Conservation (phyloP, 2,113 vertebrate species). For the Mohoua ochrocephala region DNA sequence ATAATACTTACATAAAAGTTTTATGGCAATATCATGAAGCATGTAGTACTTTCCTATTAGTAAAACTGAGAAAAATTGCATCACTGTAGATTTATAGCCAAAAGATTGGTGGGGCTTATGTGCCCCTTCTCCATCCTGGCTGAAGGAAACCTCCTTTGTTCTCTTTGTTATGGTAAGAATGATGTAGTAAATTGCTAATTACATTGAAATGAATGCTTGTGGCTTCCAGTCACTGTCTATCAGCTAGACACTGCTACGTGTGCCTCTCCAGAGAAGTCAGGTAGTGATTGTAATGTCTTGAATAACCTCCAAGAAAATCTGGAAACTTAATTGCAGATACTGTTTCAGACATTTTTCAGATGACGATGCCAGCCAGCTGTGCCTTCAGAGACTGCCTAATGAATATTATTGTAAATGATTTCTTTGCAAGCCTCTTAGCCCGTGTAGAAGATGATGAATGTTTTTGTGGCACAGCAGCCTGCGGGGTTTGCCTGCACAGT, state of each 20-base stretch:
- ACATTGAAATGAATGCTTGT: background rate
- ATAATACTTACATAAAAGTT: background rate
- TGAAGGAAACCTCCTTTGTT: background rate
- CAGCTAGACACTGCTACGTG: background rate
- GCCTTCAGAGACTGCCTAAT: background rate
- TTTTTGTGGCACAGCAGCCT: background rate
- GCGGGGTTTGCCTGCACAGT: background rate
- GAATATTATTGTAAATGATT: background rate
- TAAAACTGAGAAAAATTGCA: background rate
- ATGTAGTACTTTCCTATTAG: background rate
- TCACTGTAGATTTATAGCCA: background rate
- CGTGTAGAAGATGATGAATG: fast-evolving
- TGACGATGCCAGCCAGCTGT: background rate
- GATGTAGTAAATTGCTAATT: background rate
- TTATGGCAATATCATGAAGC: background rate
- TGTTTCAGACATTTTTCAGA: background rate
- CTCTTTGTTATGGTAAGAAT: background rate
- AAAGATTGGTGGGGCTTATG: background rate
- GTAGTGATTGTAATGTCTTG: background rate
- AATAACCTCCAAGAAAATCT: background rate
- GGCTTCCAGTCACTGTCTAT: background rate
- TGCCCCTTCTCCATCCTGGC: background rate
- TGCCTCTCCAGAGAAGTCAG: background rate
- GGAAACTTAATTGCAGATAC: background rate
- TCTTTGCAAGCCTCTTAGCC: background rate